These are phyloP conservation scores for Polydrusus tereticollis DNA, from an alignment of 2,888 invertebrate species.

Conservation along the genomic window DNA sequence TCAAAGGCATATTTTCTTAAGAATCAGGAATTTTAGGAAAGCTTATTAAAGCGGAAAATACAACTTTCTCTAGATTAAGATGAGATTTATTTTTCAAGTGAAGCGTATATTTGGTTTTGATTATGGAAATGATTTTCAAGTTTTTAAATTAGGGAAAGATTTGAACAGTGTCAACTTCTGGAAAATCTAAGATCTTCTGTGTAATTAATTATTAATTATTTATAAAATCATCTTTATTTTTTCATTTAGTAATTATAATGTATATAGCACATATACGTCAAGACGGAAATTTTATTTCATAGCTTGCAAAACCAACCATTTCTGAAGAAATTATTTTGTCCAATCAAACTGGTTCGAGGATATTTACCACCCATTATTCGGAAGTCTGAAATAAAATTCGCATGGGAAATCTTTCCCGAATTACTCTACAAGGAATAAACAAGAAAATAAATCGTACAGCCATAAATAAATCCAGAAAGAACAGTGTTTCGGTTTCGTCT, in stretches of 20 bases:
- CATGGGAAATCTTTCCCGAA: conserved; percentile 39
- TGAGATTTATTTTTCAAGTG: conserved; percentile 32
- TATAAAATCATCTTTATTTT: too few relatives aligned
- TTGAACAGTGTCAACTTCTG: too few relatives aligned
- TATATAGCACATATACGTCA: too few relatives aligned
- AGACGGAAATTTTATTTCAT: too few relatives aligned
- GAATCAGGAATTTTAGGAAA: conserved; percentile 27
- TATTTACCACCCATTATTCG: conserved; percentile 40
- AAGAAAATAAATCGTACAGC: conserved; percentile 34
- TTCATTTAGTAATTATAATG: too few relatives aligned
- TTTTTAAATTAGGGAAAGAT: conserved; percentile 8
- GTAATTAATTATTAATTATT: too few relatives aligned
- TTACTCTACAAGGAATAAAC: conserved; percentile 39
- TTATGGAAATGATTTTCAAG: conserved; percentile 13
- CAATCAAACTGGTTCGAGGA: background rate
- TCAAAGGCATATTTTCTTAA: conserved; percentile 30
- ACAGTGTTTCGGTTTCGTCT: background rate
- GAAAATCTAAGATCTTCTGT: background rate
- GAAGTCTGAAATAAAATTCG: conserved; percentile 29
- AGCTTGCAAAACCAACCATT: too few relatives aligned
- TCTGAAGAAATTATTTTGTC: background rate
- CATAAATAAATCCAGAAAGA: background rate
- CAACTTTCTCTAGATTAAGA: conserved; percentile 25
- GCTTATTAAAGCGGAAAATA: conserved; percentile 41
- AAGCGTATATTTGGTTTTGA: conserved; percentile 38